A percentile compares a stretch with the other conserved stretches of the same genome.
These are phyloP conservation scores for Polypedilum vanderplanki DNA, from an alignment of 1,140 invertebrate species.

Conservation along the genomic window DNA sequence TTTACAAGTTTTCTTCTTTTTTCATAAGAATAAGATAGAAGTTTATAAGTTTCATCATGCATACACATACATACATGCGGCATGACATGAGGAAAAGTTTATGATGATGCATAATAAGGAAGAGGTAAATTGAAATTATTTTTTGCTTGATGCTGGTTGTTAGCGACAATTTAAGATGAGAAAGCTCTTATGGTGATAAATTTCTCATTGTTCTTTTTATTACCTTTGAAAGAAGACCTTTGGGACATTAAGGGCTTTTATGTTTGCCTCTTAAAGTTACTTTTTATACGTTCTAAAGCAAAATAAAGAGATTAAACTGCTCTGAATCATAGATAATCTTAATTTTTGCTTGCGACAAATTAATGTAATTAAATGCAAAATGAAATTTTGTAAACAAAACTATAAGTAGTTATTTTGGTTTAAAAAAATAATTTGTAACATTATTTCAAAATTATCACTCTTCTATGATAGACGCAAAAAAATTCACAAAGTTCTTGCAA, in stretches of 20 bases:
- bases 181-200: background rate
- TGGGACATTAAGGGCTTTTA: background rate
- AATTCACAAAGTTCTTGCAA: too few species aligned
- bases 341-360: too few species aligned
- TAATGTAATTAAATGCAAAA: too few species aligned
- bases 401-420: too few species aligned
- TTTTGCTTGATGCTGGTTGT: background rate
- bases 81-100: background rate
- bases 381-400: too few species aligned
- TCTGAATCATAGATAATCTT: too few species aligned
- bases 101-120: background rate
- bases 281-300: background rate
- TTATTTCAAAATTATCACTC: too few species aligned
- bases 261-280: background rate
- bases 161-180: background rate
- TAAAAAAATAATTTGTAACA: too few species aligned
- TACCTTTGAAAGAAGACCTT: background rate
- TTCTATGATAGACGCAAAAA: too few species aligned
- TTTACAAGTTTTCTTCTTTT: constrained; percentile 11
- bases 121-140: too few species aligned
- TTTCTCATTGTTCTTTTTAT: constrained; percentile 13
- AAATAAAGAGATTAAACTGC: too few species aligned
- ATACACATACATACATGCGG: background rate
- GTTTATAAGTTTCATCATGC: background rate
- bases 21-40: background rate